A percentile compares a stretch with the other conserved stretches of the same genome.
These are phyloP conservation scores for Excalfactoria chinensis DNA, from an alignment of 2,113 vertebrate species.

Conservation along the genomic window DNA sequence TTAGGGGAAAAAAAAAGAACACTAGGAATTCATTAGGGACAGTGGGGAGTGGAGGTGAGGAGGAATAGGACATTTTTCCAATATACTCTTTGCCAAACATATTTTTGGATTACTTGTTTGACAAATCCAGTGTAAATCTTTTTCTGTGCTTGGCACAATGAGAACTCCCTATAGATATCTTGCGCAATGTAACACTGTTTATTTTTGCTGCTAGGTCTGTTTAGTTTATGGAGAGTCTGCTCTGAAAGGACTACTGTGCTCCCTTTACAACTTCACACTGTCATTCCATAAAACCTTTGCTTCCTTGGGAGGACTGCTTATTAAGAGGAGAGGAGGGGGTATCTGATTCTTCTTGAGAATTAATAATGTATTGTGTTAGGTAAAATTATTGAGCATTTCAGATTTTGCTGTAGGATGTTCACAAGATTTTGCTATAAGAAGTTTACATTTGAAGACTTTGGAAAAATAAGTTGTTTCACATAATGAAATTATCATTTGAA, in stretches of 20 bases:
- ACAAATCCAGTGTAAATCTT: conserved; percentile 26
- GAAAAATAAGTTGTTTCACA: not conserved
- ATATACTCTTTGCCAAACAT: not conserved
- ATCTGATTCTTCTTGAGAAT: not conserved
- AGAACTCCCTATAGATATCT: conserved; percentile 20
- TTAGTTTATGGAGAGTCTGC: conserved; percentile 9
- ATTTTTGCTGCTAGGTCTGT: conserved; percentile 6
- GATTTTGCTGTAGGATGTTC: not conserved
- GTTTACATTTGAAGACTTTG: not conserved
- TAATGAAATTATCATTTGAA: not conserved
- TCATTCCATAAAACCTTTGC: not conserved
- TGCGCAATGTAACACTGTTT: conserved; percentile 23
- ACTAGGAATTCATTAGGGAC: not conserved
- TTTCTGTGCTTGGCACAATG: conserved; percentile 1
- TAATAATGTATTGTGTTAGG: not conserved
- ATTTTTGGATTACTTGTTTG: conserved; percentile 7
- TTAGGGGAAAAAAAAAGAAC: not conserved
- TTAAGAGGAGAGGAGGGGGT: not conserved
- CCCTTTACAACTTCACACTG: conserved; percentile 13
- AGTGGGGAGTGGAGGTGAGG: not conserved
- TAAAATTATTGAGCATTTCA: not conserved
- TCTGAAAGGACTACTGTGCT: conserved; percentile 30
- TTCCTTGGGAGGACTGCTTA: not conserved
- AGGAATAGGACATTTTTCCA: not conserved
- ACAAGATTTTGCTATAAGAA: not conserved